Evolutionary conservation across 2,113 vertebrate genomes (phyloP).

Genomic region (Macrotis lagotis): DNA sequence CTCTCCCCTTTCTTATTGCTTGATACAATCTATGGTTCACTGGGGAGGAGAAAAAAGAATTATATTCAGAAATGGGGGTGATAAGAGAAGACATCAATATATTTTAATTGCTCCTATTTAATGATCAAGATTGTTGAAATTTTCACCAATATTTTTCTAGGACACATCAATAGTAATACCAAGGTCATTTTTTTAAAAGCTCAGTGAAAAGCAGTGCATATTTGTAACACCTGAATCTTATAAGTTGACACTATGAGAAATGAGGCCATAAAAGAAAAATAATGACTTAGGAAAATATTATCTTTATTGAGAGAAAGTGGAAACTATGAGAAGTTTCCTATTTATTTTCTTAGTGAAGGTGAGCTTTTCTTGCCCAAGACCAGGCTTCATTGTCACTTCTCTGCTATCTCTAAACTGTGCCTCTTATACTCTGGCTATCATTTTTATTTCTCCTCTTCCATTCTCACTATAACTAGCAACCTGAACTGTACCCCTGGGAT

Average conservation of each 20-base stretch:
- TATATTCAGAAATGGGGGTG: background rate
- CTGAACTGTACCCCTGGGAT: background rate
- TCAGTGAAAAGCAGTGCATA: background rate
- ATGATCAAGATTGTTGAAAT: slow-evolving; percentile 10
- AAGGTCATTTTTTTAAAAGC: background rate
- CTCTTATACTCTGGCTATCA: background rate
- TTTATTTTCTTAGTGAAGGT: background rate
- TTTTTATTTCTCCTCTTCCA: background rate
- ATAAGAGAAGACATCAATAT: background rate
- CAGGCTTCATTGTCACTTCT: background rate
- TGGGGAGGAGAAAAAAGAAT: background rate
- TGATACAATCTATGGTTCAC: background rate
- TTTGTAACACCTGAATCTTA: background rate
- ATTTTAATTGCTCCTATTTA: background rate
- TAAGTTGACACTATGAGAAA: background rate
- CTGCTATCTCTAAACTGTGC: background rate
- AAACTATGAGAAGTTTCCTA: background rate
- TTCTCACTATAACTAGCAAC: background rate
- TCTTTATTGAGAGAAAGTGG: background rate
- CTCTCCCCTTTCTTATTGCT: background rate
- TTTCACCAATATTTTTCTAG: background rate
- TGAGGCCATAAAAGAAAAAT: background rate
- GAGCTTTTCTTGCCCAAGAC: background rate
- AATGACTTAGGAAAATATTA: background rate
- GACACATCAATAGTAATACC: background rate